A percentile compares a stretch with the other conserved stretches of the same genome.
phyloP scores from a whole-genome alignment of 2,113 vertebrate genomes.

The Xiphias gladius region DNA sequence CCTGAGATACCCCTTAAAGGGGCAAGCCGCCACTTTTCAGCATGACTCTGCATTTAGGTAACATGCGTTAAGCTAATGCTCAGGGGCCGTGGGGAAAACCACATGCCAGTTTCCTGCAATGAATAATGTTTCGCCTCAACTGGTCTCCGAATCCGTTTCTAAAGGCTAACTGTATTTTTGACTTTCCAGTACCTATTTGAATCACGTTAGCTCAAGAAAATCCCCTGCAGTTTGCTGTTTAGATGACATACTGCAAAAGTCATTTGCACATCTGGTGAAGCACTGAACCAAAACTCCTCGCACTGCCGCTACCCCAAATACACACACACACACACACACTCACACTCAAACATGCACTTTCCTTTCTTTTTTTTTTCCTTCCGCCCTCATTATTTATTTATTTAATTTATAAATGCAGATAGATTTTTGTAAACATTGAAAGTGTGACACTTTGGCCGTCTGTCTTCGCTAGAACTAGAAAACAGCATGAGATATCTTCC shows the following conservation, averaged over 20 bases:
- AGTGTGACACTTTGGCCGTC: neutral
- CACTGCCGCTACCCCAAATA: slow-evolving; percentile 48
- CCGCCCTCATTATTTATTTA: neutral
- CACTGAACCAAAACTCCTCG: slow-evolving; percentile 53
- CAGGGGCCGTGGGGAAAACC: slow-evolving; percentile 39
- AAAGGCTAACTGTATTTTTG: slow-evolving; percentile 60
- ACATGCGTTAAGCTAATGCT: slow-evolving; percentile 52
- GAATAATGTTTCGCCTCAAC: slow-evolving; percentile 65
- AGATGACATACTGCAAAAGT: slow-evolving; percentile 79
- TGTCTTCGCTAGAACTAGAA: neutral
- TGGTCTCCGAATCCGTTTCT: slow-evolving; percentile 50
- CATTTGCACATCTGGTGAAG: slow-evolving; percentile 78
- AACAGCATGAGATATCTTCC: neutral
- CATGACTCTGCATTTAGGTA: slow-evolving; percentile 38
- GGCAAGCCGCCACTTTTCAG: slow-evolving; percentile 3
- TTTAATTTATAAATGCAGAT: neutral
- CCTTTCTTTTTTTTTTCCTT: slow-evolving; percentile 17
- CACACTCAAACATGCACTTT: slow-evolving; percentile 23
- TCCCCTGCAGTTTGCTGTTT: slow-evolving; percentile 71
- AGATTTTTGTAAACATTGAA: neutral
- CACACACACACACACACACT: slow-evolving; percentile 26
- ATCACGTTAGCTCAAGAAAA: slow-evolving; percentile 66
- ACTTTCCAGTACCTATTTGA: slow-evolving; percentile 65
- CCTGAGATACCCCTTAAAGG: slow-evolving; percentile 47
- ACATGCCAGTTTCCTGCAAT: slow-evolving; percentile 57